phyloP scores from a whole-genome alignment of 2,797 vertebrate genomes.

The Oceanodroma leucorhoa region DNA sequence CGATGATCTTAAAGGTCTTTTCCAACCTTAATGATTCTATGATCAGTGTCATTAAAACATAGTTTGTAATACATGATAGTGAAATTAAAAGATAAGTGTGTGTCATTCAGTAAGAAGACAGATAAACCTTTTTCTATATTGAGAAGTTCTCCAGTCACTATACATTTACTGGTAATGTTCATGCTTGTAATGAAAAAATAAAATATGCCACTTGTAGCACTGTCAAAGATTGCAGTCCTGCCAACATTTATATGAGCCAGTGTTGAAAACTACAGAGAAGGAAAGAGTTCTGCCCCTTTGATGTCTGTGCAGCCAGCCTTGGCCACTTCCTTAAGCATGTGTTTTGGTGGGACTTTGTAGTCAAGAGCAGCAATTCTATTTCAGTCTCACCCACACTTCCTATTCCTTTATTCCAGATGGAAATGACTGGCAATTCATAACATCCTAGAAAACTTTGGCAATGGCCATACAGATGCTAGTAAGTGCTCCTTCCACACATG shows the following conservation, averaged over 20 bases:
- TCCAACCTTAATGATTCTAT: too few species aligned
- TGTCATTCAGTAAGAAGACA: neutral
- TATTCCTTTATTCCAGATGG: neutral
- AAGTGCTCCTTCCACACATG: neutral
- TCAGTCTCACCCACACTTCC: neutral
- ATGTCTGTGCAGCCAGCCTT: neutral
- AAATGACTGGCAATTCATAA: neutral
- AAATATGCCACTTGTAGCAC: neutral
- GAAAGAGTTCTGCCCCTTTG: neutral
- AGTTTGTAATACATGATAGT: neutral
- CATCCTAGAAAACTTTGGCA: neutral
- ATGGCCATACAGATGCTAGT: neutral
- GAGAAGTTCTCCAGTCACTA: neutral
- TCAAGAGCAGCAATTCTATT: neutral
- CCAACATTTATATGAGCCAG: neutral
- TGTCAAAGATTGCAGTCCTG: neutral
- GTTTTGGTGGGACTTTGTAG: neutral
- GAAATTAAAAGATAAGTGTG: neutral
- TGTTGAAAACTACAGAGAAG: neutral
- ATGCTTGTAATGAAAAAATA: neutral
- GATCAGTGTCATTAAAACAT: neutral
- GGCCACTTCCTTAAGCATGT: neutral
- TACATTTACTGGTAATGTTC: neutral
- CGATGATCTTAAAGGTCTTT: too few species aligned
- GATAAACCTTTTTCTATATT: neutral